Conservation (phyloP, 2,888 invertebrate species). For the Pheosia gnoma region DNA sequence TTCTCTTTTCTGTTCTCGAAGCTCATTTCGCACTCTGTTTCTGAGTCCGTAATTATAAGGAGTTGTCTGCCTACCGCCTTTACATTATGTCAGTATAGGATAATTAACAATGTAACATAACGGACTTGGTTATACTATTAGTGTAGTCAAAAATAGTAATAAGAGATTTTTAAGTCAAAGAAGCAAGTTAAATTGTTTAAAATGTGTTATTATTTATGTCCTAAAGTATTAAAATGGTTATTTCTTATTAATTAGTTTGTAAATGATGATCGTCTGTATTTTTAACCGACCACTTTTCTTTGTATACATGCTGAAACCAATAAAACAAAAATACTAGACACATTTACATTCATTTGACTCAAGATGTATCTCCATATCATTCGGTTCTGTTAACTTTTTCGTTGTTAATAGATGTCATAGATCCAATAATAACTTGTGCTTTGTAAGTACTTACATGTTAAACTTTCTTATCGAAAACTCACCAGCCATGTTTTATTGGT, state of each 20-base stretch:
- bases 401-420: no score
- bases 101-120: conserved; percentile 78
- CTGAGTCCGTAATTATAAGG: conserved; percentile 79
- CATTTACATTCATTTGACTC: not conserved
- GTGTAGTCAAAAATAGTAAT: conserved; percentile 80
- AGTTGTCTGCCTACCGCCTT: conserved; percentile 84
- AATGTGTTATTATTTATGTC: conserved; percentile 85
- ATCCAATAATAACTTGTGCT: no score
- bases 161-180: conserved; percentile 83
- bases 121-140: conserved; percentile 83
- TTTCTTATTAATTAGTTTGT: conserved; percentile 84
- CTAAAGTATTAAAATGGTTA: conserved; percentile 85
- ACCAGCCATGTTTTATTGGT: conserved; percentile 73
- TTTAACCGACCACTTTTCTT: conserved; percentile 64
- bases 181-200: conserved; percentile 84
- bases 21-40: conserved; percentile 68
- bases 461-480: not conserved
- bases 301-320: conserved; percentile 70
- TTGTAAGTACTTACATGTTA: no score
- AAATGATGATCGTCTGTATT: conserved; percentile 78
- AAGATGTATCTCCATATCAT: no score
- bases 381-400: no score
- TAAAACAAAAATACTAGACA: conserved; percentile 56
- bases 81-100: conserved; percentile 81
- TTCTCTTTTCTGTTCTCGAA: conserved; percentile 30